A percentile compares a stretch with the other conserved stretches of the same genome.
These are phyloP conservation scores for Papilio dardanus DNA, from an alignment of 1,140 invertebrate genomes.

Conservation along the genomic window DNA sequence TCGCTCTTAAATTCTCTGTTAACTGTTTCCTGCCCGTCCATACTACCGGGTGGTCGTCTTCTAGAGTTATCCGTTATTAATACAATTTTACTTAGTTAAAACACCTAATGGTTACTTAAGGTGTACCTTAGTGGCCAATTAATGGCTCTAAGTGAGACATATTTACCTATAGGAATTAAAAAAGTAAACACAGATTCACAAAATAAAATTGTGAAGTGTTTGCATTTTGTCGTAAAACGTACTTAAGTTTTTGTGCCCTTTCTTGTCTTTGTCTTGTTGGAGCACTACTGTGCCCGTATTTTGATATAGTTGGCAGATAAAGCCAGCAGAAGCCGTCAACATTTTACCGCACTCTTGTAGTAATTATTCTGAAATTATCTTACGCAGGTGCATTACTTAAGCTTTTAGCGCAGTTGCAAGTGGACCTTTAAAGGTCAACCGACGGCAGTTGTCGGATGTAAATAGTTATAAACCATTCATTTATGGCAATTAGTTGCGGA, in stretches of 20 bases:
- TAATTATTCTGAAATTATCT: neutral
- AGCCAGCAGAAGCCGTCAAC: neutral
- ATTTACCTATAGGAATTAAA: too few species aligned
- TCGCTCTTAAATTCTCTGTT: neutral
- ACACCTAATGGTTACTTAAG: too few species aligned
- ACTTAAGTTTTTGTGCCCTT: too few species aligned
- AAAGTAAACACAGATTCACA: too few species aligned
- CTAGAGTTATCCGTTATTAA: neutral
- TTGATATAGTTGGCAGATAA: neutral
- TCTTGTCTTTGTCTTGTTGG: too few species aligned
- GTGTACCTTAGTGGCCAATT: too few species aligned
- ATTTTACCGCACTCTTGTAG: neutral
- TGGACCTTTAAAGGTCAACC: constrained; percentile 13
- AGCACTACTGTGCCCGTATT: neutral
- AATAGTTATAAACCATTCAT: neutral
- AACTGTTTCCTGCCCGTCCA: neutral
- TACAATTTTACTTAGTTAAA: too few species aligned
- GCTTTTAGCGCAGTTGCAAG: neutral
- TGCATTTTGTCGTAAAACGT: too few species aligned
- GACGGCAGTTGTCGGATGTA: neutral
- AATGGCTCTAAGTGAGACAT: too few species aligned
- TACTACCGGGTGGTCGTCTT: constrained; percentile 1
- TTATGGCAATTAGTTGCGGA: constrained; percentile 9
- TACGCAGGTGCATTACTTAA: neutral
- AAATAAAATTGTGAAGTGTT: too few species aligned